phyloP scores from a whole-genome alignment of 2,888 invertebrate genomes.

The Oscheius onirici region DNA sequence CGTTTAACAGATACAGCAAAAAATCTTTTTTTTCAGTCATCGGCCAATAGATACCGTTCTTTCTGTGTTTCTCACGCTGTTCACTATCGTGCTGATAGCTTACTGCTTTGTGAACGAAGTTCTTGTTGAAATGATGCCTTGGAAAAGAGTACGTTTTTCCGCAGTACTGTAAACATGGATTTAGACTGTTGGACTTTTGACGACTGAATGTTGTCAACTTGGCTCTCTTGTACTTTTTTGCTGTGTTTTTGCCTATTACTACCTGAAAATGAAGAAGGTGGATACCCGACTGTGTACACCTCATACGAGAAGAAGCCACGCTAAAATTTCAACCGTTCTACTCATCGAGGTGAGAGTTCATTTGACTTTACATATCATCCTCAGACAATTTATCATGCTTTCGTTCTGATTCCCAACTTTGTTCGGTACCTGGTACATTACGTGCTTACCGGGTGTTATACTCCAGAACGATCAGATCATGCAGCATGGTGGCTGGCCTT shows the following conservation, averaged over 20 bases:
- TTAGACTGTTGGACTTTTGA: conserved; percentile 17
- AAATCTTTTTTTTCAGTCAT: background rate
- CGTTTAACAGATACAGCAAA: background rate
- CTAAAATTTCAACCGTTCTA: conserved; percentile 3
- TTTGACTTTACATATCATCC: background rate
- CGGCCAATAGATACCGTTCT: background rate
- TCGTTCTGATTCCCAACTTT: conserved; percentile 18
- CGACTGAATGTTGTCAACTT: conserved; percentile 21
- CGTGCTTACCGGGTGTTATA: conserved; percentile 16
- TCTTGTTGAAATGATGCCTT: conserved; percentile 7
- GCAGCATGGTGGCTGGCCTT: conserved; percentile 22
- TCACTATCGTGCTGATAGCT: background rate
- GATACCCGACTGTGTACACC: conserved; percentile 25
- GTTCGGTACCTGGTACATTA: conserved; percentile 20
- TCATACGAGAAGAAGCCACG: conserved; percentile 5
- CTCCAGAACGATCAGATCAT: conserved; percentile 24
- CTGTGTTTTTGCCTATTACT: conserved; percentile 15
- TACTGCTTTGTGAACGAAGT: conserved; percentile 25
- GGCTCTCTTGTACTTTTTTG: conserved; percentile 27
- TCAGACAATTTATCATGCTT: conserved; percentile 14
- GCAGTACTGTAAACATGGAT: background rate
- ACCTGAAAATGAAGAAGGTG: conserved; percentile 22
- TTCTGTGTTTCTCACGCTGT: background rate
- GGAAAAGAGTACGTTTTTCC: background rate
- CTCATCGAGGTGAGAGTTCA: background rate